Base-by-base conservation (phyloP, 2,113 vertebrate genomes). In the Mirounga angustirostris region DNA sequence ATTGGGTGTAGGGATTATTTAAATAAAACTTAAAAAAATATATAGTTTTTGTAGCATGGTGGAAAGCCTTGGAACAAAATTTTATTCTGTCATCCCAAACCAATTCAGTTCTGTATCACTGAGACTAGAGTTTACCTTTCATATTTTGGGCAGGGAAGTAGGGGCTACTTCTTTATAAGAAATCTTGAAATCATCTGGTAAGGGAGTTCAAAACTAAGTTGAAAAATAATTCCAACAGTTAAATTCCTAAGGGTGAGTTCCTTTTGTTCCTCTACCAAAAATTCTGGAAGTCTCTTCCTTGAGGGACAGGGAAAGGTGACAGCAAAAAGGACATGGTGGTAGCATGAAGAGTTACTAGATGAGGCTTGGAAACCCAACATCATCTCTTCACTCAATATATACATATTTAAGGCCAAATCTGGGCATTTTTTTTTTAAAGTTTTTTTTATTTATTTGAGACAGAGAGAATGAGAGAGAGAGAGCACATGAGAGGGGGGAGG, bases 61-160 rank as follows among this genome's bases (percentile, higher is more conserved):
- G 65, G 87, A 89, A 94, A 95, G 30, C 5, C 12, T 59, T 95
- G 67, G 33, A 63, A 92, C 92, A 84, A 95, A 96, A 81, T 79
- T 28, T 61, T 71, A 79, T 22, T 82, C 28, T 95, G n/a, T 81
- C 22, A 83, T 93, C 59, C 40, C 56, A 95, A 83, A 36, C 9
- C 83, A 82, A 95, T 46, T 24, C 46, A 58, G n/a, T 83, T 11
- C 36, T 90, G 24, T 86, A 79, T 13, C 50, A 91, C 76, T 88
- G 28, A 91, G 61, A 93, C 12, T 69, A 93, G n/a, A 3, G 22
- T 74, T 93, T 36, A 30, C 67, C 28, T 89, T 86, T 84, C 11
- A 56, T 83, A 93, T 69, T 94, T 79, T 74, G 40, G 67, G 73
- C 16, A 95, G 59, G 56, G 54, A 96, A 26, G 18, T 21, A 76